A percentile compares a stretch with the other conserved stretches of the same genome.
Conservation (phyloP, 2,113 vertebrate species). For the Stegastes partitus region DNA sequence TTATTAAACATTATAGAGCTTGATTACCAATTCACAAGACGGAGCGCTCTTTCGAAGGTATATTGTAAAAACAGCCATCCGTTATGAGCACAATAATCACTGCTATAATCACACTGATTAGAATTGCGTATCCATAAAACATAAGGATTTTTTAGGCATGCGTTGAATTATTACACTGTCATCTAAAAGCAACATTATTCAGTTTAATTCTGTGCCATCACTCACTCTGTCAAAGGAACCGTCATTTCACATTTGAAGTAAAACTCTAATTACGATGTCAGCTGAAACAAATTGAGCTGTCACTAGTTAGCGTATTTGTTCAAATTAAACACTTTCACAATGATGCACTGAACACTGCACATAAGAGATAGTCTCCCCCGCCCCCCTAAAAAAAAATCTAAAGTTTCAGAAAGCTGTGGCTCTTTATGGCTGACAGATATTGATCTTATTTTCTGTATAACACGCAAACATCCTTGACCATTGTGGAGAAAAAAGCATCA, state of each 20-base stretch:
- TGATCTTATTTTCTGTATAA: slow-evolving; percentile 46
- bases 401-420: slow-evolving; percentile 14
- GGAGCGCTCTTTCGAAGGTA: neutral
- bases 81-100: slow-evolving; percentile 1
- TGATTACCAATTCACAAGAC: neutral
- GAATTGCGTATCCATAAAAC: neutral
- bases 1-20: slow-evolving; percentile 37
- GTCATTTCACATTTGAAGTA: neutral
- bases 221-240: neutral
- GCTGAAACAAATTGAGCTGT: neutral
- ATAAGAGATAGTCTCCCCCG: neutral
- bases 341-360: neutral
- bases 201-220: too few relatives aligned
- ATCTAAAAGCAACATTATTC: neutral
- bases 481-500: neutral
- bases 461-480: slow-evolving; percentile 37
- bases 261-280: slow-evolving; percentile 1
- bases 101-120: slow-evolving; percentile 4
- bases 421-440: slow-evolving; percentile 34
- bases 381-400: rapidly evolving
- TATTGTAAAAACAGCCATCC: neutral
- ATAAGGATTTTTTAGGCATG: neutral
- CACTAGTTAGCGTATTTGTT: neutral
- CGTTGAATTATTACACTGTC: slow-evolving; percentile 1
- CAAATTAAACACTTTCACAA: neutral